phyloP scores from a whole-genome alignment of 2,888 invertebrate genomes.

The Thereva nobilitata region DNA sequence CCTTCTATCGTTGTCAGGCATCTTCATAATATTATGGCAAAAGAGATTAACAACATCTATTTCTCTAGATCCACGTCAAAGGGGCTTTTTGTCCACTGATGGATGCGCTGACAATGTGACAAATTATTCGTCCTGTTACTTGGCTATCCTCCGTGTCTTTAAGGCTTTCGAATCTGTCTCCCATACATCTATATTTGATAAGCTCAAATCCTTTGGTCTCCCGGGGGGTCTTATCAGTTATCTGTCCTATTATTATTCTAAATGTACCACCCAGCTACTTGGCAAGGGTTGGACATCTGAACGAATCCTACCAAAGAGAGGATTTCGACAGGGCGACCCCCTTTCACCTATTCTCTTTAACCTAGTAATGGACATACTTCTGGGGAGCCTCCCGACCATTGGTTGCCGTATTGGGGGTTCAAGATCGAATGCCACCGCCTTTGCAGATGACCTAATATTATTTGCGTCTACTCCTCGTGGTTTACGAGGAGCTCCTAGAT shows the following conservation, averaged over 20 bases:
- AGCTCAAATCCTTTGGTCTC: neutral
- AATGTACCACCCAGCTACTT: neutral
- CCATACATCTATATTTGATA: neutral
- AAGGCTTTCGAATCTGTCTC: neutral
- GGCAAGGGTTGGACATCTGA: neutral
- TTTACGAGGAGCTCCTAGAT: neutral
- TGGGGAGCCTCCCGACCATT: neutral
- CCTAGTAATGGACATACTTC: neutral
- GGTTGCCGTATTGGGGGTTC: neutral
- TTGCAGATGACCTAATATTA: neutral
- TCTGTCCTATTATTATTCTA: neutral
- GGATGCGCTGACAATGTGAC: neutral
- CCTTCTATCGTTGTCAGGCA: neutral
- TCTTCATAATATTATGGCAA: neutral
- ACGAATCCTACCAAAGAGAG: neutral
- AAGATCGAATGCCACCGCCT: neutral
- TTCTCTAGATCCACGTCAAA: neutral
- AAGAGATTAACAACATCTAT: neutral
- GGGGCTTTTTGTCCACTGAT: neutral
- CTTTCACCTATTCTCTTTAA: conserved; percentile 1
- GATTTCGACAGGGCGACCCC: neutral
- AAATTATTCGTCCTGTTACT: neutral
- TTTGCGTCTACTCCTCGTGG: conserved; percentile 3
- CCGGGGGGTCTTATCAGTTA: neutral
- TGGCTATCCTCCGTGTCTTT: neutral